These are phyloP conservation scores for Lycophotia porphyrea DNA, from an alignment of 2,888 invertebrate genomes.

Conservation along the genomic window DNA sequence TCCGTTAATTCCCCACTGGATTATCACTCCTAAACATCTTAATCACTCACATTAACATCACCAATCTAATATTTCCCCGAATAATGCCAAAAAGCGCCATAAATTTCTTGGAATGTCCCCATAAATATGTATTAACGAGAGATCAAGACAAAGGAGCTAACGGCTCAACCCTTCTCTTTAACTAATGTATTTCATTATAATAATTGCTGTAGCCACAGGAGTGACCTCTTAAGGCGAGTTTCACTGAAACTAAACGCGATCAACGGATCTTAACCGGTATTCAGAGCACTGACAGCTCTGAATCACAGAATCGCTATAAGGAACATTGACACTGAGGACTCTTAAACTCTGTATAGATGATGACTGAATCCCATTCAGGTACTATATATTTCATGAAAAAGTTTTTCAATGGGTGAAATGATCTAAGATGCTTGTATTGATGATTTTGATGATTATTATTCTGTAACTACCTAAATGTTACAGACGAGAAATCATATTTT, in stretches of 20 bases:
- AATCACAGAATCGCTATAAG: not conserved
- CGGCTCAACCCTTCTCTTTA: constrained; percentile 73
- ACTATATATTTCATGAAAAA: no score
- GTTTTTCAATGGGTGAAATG: no score
- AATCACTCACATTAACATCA: constrained; percentile 61
- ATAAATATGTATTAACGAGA: constrained; percentile 77
- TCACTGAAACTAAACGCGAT: constrained; percentile 6
- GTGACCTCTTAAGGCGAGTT: constrained; percentile 56
- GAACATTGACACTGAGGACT: not conserved
- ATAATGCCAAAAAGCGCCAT: constrained; percentile 50
- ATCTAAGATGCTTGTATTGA: no score
- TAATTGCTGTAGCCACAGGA: constrained; percentile 70
- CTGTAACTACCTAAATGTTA: no score
- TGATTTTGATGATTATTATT: no score
- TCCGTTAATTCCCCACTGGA: constrained; percentile 29
- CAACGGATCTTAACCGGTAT: not conserved
- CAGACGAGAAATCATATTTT: no score
- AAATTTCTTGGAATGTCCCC: constrained; percentile 62
- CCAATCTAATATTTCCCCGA: constrained; percentile 56
- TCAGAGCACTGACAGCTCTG: not conserved
- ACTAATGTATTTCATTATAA: constrained; percentile 77
- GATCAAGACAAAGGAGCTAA: constrained; percentile 76
- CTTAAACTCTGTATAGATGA: not conserved
- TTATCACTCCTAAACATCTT: constrained; percentile 44
- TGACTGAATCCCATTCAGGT: no score